Conservation (phyloP, 2,113 vertebrate genomes). For the Tringa solitaria region DNA sequence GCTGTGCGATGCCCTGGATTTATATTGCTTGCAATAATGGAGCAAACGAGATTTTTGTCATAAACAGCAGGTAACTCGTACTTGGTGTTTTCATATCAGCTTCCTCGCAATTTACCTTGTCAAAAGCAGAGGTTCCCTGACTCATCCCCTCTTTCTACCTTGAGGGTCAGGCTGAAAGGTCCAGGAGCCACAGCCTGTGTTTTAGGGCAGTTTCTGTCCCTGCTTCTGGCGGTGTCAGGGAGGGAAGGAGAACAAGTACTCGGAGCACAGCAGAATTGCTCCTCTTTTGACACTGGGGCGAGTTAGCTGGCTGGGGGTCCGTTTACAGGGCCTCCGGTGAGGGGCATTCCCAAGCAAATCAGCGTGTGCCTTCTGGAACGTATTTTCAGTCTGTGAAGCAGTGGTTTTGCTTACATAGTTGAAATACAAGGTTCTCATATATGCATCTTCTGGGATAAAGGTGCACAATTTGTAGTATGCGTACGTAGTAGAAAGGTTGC, state of each 20-base stretch:
- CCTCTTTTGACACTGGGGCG: rapidly evolving
- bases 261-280: neutral
- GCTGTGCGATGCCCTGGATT: neutral
- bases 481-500: neutral
- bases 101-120: neutral
- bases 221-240: neutral
- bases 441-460: neutral
- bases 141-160: neutral
- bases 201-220: neutral
- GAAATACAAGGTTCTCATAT: neutral
- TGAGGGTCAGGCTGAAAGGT: neutral
- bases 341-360: neutral
- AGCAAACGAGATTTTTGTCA: neutral
- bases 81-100: neutral
- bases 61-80: neutral
- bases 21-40: neutral
- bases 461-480: neutral
- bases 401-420: neutral
- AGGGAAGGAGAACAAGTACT: neutral
- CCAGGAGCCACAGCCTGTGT: neutral
- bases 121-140: neutral
- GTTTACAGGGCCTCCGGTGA: neutral
- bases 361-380: rapidly evolving
- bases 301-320: neutral
- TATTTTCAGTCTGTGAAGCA: neutral